Evolutionary conservation across 35 echinoderm and acorn worm species (phyloP).

Genomic region (Apostichopus parvimensis): DNA sequence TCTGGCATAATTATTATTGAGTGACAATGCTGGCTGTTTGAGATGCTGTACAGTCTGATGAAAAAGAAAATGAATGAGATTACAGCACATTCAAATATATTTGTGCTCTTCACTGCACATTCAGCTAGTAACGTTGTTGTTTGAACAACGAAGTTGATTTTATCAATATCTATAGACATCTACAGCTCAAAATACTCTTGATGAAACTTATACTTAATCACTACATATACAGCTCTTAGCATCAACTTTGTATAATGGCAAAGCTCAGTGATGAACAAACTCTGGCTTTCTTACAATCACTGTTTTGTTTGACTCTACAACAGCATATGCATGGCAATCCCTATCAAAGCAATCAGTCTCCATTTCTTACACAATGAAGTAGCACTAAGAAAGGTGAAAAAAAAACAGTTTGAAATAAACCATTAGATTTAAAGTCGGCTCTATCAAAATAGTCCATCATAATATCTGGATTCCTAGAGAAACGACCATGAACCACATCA

Average conservation of each 20-base stretch:
- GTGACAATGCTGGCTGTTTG: background rate
- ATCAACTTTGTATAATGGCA: constrained; percentile 30
- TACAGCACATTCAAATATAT: background rate
- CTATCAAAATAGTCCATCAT: background rate
- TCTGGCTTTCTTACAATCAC: too few species aligned
- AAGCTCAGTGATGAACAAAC: background rate
- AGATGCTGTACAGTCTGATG: background rate
- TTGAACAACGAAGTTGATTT: too few species aligned
- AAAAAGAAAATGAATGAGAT: background rate
- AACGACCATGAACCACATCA: background rate
- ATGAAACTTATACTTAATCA: constrained; percentile 32
- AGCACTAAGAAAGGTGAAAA: background rate
- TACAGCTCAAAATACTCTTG: constrained; percentile 13
- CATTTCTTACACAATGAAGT: constrained; percentile 35
- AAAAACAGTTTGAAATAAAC: background rate
- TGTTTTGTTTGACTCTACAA: too few species aligned
- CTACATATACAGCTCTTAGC: constrained; percentile 18
- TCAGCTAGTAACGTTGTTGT: background rate
- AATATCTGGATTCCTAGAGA: background rate
- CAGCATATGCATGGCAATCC: too few species aligned
- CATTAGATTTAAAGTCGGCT: background rate
- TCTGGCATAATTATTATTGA: background rate
- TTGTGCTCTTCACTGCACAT: background rate
- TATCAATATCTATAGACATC: too few species aligned
- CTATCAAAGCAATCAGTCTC: too few species aligned